phyloP scores from a whole-genome alignment of 2,113 vertebrate genomes.

The Bombycilla garrulus region DNA sequence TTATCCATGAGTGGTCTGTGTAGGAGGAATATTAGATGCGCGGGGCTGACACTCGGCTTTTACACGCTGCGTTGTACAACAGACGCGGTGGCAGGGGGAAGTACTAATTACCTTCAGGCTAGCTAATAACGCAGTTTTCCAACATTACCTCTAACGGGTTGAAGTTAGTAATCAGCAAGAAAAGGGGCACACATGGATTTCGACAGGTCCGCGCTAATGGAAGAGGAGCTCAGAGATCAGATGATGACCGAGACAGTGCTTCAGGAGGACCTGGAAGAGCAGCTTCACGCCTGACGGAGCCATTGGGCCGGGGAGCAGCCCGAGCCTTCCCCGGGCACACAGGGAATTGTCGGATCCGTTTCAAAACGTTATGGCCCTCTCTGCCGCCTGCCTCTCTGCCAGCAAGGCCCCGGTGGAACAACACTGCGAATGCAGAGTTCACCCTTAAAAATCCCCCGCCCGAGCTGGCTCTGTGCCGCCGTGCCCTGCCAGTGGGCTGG shows the following conservation, averaged over 20 bases:
- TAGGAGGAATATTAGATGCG: neutral
- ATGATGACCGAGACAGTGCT: neutral
- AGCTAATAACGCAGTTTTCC: conserved; percentile 26
- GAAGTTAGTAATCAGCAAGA: conserved; percentile 35
- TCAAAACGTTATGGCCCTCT: neutral
- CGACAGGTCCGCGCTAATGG: neutral
- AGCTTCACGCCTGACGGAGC: neutral
- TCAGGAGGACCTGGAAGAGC: neutral
- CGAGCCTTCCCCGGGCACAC: neutral
- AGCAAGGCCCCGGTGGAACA: neutral
- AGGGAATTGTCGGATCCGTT: neutral
- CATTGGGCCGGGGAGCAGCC: neutral
- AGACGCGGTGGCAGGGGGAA: conserved; percentile 30
- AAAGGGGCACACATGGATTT: neutral
- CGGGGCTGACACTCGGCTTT: conserved; percentile 34
- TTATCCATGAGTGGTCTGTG: conserved; percentile 39
- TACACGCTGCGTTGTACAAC: neutral
- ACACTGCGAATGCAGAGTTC: accelerated
- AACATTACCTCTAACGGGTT: neutral
- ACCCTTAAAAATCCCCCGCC: neutral
- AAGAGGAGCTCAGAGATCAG: neutral
- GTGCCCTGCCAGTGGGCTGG: neutral
- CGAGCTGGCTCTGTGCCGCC: neutral
- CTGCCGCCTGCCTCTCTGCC: neutral
- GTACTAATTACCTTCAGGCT: conserved; percentile 51